Percentiles rank a stretch among this genome's conserved stretches.
Conservation (phyloP, 2,797 vertebrate genomes). For the Octomys mimax region DNA sequence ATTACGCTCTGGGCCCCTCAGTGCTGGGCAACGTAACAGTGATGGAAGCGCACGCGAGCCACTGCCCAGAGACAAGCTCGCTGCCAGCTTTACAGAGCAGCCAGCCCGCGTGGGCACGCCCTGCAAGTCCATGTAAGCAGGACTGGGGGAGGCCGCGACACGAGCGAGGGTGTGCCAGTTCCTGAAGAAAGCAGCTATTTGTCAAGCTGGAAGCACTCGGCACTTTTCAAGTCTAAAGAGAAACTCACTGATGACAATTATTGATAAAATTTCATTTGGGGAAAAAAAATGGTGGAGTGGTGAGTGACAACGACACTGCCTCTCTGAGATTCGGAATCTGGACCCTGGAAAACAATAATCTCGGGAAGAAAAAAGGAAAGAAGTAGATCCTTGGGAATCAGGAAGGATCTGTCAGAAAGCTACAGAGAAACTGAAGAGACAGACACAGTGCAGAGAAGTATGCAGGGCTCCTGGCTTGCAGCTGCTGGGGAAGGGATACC, state of each 20-base stretch:
- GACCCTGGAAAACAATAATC: background rate
- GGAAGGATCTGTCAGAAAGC: background rate
- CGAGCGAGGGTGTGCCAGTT: background rate
- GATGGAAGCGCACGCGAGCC: background rate
- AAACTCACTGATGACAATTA: slow-evolving; percentile 6
- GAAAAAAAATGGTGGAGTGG: background rate
- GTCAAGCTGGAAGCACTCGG: background rate
- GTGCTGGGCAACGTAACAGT: background rate
- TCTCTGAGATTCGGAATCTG: background rate
- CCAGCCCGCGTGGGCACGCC: background rate
- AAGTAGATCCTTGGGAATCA: background rate
- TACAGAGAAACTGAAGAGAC: background rate
- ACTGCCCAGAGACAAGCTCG: background rate
- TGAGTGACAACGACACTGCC: background rate
- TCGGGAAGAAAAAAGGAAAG: background rate
- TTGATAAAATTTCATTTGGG: background rate
- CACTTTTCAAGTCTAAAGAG: slow-evolving; percentile 31
- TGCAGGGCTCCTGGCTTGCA: background rate
- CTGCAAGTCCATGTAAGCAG: background rate
- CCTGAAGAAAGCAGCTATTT: background rate
- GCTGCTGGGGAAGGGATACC: background rate
- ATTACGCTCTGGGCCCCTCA: slow-evolving; percentile 6
- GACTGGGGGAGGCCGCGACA: background rate
- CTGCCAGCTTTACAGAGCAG: background rate
- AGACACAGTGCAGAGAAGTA: background rate